Conservation (phyloP, 1,140 invertebrate genomes). For the Saccostrea echinata region DNA sequence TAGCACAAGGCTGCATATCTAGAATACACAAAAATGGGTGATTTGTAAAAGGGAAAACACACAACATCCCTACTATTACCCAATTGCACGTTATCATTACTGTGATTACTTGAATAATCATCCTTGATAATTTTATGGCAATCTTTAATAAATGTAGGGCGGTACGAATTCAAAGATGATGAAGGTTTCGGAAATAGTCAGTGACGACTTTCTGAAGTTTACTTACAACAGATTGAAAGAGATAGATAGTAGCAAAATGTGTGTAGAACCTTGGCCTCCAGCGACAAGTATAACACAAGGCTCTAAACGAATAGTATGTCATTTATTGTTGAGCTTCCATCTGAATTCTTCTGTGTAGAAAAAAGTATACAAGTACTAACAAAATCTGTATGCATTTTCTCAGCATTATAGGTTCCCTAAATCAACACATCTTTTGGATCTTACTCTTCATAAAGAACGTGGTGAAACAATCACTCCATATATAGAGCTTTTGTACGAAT, state of each 20-base stretch:
- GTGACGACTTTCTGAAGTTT: not conserved
- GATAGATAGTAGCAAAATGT: not conserved
- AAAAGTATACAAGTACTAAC: too few species aligned
- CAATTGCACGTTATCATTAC: too few species aligned
- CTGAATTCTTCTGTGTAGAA: too few species aligned
- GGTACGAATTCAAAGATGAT: not conserved
- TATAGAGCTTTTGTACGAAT: not conserved
- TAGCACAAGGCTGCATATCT: too few species aligned
- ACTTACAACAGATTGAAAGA: not conserved
- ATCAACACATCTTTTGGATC: not conserved
- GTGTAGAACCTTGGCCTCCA: conserved; percentile 16
- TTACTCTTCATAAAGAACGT: not conserved
- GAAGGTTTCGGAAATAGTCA: not conserved
- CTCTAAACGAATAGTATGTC: not conserved
- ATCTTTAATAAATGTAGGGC: not conserved
- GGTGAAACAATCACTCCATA: not conserved
- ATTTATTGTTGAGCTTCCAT: not conserved
- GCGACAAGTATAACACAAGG: not conserved
- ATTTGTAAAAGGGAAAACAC: too few species aligned
- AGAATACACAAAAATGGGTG: too few species aligned
- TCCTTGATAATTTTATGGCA: too few species aligned
- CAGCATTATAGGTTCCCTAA: not conserved
- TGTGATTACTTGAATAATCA: too few species aligned
- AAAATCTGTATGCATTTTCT: not conserved
- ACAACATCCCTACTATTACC: too few species aligned